phyloP scores from a whole-genome alignment of 2,797 vertebrate species.

The Myotis vivesi region DNA sequence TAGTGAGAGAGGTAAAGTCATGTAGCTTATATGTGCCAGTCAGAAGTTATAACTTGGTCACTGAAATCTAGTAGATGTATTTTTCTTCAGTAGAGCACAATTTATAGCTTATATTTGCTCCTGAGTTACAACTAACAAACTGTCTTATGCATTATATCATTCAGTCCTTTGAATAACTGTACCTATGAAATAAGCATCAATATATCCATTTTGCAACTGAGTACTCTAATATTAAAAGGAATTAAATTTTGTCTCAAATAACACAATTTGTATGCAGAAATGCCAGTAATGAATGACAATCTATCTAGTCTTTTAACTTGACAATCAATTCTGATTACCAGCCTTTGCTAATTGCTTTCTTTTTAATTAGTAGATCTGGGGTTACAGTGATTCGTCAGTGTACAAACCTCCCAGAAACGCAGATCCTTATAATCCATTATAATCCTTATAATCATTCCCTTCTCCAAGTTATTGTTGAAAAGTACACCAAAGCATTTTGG shows the following conservation, averaged over 20 bases:
- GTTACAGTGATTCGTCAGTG: background rate
- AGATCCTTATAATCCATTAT: background rate
- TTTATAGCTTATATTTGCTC: background rate
- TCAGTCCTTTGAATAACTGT: background rate
- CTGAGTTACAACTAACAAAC: background rate
- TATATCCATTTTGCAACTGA: background rate
- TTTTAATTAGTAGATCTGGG: background rate
- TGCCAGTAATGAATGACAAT: background rate
- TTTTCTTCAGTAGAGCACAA: background rate
- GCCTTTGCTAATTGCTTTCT: background rate
- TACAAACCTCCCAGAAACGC: background rate
- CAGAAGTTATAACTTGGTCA: background rate
- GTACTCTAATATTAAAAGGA: background rate
- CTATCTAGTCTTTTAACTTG: background rate
- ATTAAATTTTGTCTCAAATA: background rate
- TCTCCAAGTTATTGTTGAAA: background rate
- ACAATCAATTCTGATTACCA: background rate
- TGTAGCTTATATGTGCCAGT: background rate
- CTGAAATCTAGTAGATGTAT: background rate
- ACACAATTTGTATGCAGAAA: background rate
- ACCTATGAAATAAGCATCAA: background rate
- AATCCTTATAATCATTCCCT: background rate
- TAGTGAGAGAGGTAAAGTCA: background rate
- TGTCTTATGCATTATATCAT: background rate
- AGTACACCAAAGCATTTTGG: background rate